Percentiles rank a stretch among this genome's conserved stretches.
phyloP scores from a whole-genome alignment of 2,888 invertebrate species.

The Rhorus exstirpatorius region DNA sequence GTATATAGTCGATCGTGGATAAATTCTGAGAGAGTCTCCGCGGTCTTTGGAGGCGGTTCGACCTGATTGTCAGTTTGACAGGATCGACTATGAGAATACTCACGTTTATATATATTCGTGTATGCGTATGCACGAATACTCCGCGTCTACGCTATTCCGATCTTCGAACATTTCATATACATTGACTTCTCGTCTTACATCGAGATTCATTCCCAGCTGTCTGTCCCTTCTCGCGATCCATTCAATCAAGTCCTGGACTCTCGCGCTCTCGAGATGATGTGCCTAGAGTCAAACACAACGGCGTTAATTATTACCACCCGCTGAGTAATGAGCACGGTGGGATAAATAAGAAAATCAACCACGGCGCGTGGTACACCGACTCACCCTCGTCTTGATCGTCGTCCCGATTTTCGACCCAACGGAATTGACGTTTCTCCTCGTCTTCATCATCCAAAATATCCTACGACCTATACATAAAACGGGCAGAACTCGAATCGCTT shows the following conservation, averaged over 20 bases:
- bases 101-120: constrained; percentile 3
- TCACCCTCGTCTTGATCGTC: constrained; percentile 26
- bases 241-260: constrained; percentile 20
- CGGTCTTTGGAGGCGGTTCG: constrained; percentile 74
- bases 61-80: constrained; percentile 78
- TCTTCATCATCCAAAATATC: constrained; percentile 27
- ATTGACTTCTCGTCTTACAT: constrained; percentile 52
- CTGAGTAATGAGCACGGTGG: constrained; percentile 67
- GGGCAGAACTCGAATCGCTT: constrained; percentile 25
- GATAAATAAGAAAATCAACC: constrained; percentile 66
- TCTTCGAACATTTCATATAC: constrained; percentile 40
- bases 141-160: constrained; percentile 40
- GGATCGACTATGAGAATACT: constrained; percentile 75
- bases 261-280: constrained; percentile 15
- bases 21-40: constrained; percentile 63
- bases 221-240: constrained; percentile 70
- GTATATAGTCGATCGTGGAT: constrained; percentile 35
- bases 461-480: constrained; percentile 5
- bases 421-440: constrained; percentile 59
- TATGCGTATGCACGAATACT: constrained; percentile 39
- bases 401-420: constrained; percentile 45
- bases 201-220: constrained; percentile 64
- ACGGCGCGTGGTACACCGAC: constrained; percentile 5
- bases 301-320: constrained; percentile 74
- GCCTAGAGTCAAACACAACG: constrained; percentile 67